These are phyloP conservation scores for Stenodera caucasica DNA, from an alignment of 2,888 invertebrate species.

Conservation along the genomic window DNA sequence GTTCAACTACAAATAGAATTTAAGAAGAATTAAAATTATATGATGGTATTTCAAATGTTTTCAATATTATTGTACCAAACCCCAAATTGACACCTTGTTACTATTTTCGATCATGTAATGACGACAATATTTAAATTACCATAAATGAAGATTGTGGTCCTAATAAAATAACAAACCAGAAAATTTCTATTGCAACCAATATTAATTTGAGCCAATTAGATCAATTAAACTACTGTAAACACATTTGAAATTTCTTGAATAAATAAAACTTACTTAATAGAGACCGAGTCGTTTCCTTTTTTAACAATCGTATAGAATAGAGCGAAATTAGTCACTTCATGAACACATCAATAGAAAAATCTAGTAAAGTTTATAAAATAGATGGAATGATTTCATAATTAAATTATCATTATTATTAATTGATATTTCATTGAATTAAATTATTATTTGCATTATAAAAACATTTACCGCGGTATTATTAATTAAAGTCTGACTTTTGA, in stretches of 20 bases:
- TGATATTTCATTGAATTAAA: no score
- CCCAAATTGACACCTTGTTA: background rate
- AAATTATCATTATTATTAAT: background rate
- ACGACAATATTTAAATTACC: background rate
- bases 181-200: constrained; percentile 12
- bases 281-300: background rate
- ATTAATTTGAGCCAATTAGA: constrained; percentile 21
- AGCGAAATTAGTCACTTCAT: background rate
- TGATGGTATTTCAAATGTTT: constrained; percentile 8
- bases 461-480: background rate
- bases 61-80: background rate
- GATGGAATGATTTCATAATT: background rate
- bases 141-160: background rate
- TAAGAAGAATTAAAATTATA: constrained; percentile 9
- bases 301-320: background rate
- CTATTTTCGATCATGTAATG: background rate
- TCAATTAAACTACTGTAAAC: background rate
- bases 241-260: background rate
- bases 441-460: no score
- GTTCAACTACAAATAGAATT: constrained; percentile 19
- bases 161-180: constrained; percentile 11
- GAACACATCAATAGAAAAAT: background rate
- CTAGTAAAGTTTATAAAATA: background rate
- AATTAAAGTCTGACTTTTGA: constrained; percentile 4
- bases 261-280: background rate